Evolutionary conservation across 2,888 invertebrate genomes (phyloP).

Genomic region (Melanophora roralis): DNA sequence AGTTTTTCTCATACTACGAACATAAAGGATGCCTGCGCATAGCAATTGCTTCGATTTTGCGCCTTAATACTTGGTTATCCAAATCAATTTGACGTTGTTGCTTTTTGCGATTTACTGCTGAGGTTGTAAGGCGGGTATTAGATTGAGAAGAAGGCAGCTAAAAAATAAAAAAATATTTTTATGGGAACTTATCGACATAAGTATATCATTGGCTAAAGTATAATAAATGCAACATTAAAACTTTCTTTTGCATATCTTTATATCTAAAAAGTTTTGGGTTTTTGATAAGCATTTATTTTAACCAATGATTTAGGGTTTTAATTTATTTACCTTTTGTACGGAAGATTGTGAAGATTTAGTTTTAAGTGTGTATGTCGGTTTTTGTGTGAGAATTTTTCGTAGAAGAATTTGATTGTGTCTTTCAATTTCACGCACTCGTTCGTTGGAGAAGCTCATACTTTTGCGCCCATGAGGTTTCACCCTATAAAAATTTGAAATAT

Average conservation of each 20-base stretch:
- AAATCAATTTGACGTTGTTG: constrained; percentile 80
- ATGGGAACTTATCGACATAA: too few species aligned
- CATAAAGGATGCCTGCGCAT: constrained; percentile 48
- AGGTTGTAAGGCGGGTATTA: constrained; percentile 67
- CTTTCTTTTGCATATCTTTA: too few species aligned
- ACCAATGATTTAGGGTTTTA: too few species aligned
- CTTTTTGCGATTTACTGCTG: constrained; percentile 79
- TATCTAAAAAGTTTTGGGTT: too few species aligned
- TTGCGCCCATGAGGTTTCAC: constrained; percentile 65
- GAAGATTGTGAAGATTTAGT: constrained; percentile 39
- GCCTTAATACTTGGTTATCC: constrained; percentile 79
- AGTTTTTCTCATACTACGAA: constrained; percentile 9
- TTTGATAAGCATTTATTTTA: too few species aligned
- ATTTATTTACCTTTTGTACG: constrained; percentile 36
- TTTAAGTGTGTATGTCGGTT: constrained; percentile 67
- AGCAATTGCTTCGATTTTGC: constrained; percentile 74
- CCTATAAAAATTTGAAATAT: constrained; percentile 8
- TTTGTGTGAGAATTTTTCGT: constrained; percentile 79
- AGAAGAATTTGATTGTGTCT: constrained; percentile 81
- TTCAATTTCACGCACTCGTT: constrained; percentile 81
- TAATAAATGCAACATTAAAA: too few species aligned
- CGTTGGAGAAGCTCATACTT: constrained; percentile 79
- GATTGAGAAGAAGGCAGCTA: constrained; percentile 67
- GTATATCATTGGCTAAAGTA: too few species aligned
- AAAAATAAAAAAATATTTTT: background rate